These are phyloP conservation scores for Eriosoma lanigerum DNA, from an alignment of 1,140 invertebrate genomes.

Conservation along the genomic window DNA sequence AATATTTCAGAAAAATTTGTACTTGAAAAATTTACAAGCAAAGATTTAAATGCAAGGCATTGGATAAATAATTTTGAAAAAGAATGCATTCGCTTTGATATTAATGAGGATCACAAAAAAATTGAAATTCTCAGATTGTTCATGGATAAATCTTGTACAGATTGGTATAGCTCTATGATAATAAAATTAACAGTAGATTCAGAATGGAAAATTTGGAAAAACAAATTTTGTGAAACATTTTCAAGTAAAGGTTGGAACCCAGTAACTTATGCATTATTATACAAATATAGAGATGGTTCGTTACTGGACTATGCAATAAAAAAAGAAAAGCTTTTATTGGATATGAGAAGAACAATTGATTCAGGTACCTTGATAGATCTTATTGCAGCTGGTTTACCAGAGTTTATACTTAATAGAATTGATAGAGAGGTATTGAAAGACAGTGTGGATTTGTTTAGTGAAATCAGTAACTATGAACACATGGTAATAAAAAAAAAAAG, in stretches of 20 bases:
- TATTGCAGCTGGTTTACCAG: slow-evolving; percentile 31
- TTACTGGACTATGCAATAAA: slow-evolving; percentile 39
- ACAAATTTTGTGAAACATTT: slow-evolving; percentile 26
- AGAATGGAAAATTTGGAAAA: slow-evolving; percentile 32
- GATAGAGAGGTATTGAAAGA: slow-evolving; percentile 21
- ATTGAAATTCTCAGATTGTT: slow-evolving; percentile 30
- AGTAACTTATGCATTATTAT: slow-evolving; percentile 26
- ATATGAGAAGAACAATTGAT: slow-evolving; percentile 24
- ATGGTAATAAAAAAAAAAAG: slow-evolving; percentile 15
- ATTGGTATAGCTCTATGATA: slow-evolving; percentile 27
- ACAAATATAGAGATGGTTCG: slow-evolving; percentile 28
- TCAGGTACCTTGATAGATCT: slow-evolving; percentile 25
- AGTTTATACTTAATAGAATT: slow-evolving; percentile 10
- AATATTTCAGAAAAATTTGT: neutral
- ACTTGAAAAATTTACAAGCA: slow-evolving; percentile 23
- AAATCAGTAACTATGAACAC: slow-evolving; percentile 10
- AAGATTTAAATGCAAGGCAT: neutral
- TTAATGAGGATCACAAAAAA: neutral
- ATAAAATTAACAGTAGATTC: slow-evolving; percentile 23
- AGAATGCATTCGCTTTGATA: neutral
- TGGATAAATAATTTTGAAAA: slow-evolving; percentile 14
- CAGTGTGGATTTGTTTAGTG: neutral
- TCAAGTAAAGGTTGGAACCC: neutral
- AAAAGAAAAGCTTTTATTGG: slow-evolving; percentile 48
- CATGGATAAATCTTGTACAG: slow-evolving; percentile 4